Base-by-base conservation (phyloP, 1,140 invertebrate species). In the Solenopsis fugax region DNA sequence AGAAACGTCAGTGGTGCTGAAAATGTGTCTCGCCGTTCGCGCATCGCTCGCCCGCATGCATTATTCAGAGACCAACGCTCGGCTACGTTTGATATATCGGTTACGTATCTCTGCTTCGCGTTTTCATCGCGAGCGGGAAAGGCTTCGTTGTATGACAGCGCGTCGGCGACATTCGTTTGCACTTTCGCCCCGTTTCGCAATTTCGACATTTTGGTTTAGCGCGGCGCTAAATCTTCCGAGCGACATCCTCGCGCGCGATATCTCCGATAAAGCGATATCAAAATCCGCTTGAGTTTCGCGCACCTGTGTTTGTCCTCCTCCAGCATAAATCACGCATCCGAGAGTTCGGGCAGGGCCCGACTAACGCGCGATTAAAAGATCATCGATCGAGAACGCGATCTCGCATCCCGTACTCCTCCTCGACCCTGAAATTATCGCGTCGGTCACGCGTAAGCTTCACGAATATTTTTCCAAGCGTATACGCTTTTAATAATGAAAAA, bases 101-200 rank as follows among this genome's bases (percentile, higher is more conserved):
- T 78, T 81, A 80, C n/a, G 21, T 45, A 41, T 48, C n/a, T 64
- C n/a, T 29, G 24, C 16, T 37, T 73, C 80, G 21, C 41, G 18
- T 56, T 48, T 84, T 50, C 37, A 71, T 58, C 18, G 69, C 67
- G 54, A 34, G 21, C 54, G 1, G 6, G 18, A n/a, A 73, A 4
- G 48, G 10, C 18, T 69, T 16, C 21, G 21, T 50, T 41, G n/a
- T 45, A 21, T 29, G 73, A 60, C 21, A 13, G 41, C 21, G 41
- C 54, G n/a, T 21, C 24, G 12, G 24, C n/a, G 80, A 84, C 69
- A 73, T 84, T 75, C 80, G 54, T 84, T 84, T 84, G 80, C 80
- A 50, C 80, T 82, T 73, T 60, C 18, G 18, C 10, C 18, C 18
- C 13, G 29, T 16, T n/a, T n/a, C 58, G 12, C 54, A 24, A 0